phyloP scores from a whole-genome alignment of 2,113 vertebrate species.

The Mobula birostris region DNA sequence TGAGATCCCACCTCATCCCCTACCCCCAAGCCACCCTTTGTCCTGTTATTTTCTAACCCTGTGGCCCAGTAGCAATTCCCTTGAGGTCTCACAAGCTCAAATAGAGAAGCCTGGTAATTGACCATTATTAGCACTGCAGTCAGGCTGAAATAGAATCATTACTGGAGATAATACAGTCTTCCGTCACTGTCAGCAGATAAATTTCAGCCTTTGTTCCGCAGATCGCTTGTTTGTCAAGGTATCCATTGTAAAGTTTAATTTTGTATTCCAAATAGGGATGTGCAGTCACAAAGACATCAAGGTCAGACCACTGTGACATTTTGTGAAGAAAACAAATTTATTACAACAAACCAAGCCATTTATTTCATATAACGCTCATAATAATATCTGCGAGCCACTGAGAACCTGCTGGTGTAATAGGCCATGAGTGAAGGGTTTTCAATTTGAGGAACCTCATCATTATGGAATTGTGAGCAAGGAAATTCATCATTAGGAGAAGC shows the following conservation, averaged over 20 bases:
- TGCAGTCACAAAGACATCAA: not conserved
- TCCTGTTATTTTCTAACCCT: not conserved
- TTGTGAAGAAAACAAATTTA: constrained; percentile 16
- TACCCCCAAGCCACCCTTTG: not conserved
- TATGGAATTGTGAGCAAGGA: not conserved
- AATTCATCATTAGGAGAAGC: not conserved
- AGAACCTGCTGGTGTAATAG: not conserved
- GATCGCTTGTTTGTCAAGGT: not conserved
- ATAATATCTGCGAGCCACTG: not conserved
- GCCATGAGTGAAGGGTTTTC: not conserved
- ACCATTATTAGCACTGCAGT: not conserved
- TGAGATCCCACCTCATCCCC: not conserved
- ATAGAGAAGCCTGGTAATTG: not conserved
- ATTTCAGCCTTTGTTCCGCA: not conserved
- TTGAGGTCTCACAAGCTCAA: not conserved
- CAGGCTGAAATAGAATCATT: not conserved
- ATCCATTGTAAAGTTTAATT: not conserved
- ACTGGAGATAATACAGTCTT: constrained; percentile 2
- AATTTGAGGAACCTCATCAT: not conserved
- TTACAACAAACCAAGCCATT: not conserved
- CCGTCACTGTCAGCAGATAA: not conserved
- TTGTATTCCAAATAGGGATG: too few species aligned
- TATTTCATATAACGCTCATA: not conserved
- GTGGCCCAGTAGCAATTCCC: not conserved
- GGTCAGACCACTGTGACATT: constrained; percentile 7